Evolutionary conservation across 37 sponge, comb jelly and placozoan species (phyloP), one percentile per base, ranked within the genome.

Genomic region (Mnemiopsis leidyi): DNA sequence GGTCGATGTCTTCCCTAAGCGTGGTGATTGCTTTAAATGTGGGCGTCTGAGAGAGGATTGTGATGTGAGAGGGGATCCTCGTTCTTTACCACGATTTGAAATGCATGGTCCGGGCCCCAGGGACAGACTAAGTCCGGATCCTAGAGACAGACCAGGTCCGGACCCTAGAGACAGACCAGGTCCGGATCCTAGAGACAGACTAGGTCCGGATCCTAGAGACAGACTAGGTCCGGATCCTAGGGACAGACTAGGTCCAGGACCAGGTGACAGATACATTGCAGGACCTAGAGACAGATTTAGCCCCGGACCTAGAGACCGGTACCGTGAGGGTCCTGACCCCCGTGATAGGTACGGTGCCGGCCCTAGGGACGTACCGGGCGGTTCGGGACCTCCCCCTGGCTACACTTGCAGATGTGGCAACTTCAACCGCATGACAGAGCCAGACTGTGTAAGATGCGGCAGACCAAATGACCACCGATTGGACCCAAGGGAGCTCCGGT

Each of bases 21-120:
- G 90, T 1, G 0, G 0, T n/a, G 90, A 85, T 40, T 85, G 90
- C 61, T 85, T 29, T 61, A 85, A 85, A 37, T 85, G 90, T 85
- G 90, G 90, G 1, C 40, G 90, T 3, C 48, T 23, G 26, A 85
- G 90, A 21, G 90, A 85, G 7, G 90, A 85, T 1, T 85, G 90
- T 85, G 79, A 77, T 9, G 30, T 77, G 36, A 26, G 79, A 32
- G 36, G 35, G 3, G 35, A 77, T 31, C 61, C 61, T 18, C 61
- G 61, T 48, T n/a, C n/a, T n/a, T n/a, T n/a, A n/a, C 61, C 61
- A 5, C 61, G 13, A 48, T 48, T 48, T 48, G 61, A 48, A 5
- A 48, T 5, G 61, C 5, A 48, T 48, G 61, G 61, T 48, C 61
- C 61, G 13, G 34, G 36, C 1, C 36, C 32, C 16, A 31, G 79